Evolutionary conservation across 2,888 invertebrate genomes (phyloP).

Genomic region (Cotesia congregata): DNA sequence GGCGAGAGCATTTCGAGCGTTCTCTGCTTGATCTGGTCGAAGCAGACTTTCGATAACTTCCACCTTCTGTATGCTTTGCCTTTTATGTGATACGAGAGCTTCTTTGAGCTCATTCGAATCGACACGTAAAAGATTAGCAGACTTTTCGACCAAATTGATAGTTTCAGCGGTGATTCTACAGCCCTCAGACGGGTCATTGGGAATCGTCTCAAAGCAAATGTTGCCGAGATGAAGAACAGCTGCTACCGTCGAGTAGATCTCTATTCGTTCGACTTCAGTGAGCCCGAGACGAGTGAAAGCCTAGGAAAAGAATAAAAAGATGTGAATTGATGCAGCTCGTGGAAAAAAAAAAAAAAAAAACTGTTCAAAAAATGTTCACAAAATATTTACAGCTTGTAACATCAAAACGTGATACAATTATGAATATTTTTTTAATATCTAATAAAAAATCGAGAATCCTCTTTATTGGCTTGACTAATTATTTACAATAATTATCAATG

Average conservation of each 20-base stretch:
- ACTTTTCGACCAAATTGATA: conserved; percentile 79
- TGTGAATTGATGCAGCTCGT: not conserved
- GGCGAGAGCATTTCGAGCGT: conserved; percentile 95
- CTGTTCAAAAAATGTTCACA: no score
- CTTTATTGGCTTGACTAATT: no score
- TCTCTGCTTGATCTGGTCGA: conserved; percentile 92
- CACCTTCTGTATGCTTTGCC: no score
- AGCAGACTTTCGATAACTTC: conserved; percentile 98
- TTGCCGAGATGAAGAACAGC: conserved; percentile 96
- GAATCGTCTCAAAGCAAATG: conserved; percentile 93
- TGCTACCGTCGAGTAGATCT: conserved; percentile 91
- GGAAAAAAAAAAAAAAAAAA: no score
- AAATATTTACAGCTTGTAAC: no score
- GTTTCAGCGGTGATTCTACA: conserved; percentile 78
- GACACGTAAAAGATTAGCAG: conserved; percentile 80
- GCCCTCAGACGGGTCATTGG: conserved; percentile 87
- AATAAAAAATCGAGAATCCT: no score
- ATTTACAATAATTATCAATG: no score
- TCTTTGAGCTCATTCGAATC: conserved; percentile 85
- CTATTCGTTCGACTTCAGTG: conserved; percentile 78
- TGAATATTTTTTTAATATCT: no score
- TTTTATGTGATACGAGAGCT: conserved; percentile 90
- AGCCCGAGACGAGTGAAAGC: conserved; percentile 87
- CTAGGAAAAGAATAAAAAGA: conserved; percentile 59
- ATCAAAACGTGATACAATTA: no score